Evolutionary conservation across 2,888 invertebrate species (phyloP).

Genomic region (Aleiodes alternator): DNA sequence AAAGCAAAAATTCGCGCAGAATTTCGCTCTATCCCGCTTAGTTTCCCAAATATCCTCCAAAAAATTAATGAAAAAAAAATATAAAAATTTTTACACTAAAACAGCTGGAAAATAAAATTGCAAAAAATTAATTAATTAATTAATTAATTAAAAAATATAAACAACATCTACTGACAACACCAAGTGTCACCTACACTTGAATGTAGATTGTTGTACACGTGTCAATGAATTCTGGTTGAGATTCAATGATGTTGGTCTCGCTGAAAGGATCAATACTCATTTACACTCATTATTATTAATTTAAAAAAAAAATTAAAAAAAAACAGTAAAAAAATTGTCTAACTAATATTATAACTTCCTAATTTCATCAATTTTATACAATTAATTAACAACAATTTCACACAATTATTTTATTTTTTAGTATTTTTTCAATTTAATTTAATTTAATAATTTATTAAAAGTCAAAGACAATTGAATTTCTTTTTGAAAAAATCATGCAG

Average conservation of each 20-base stretch:
- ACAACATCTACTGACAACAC: conserved; percentile 53
- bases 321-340: background rate
- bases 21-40: no score
- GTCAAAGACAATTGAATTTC: conserved; percentile 53
- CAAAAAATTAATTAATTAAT: no score
- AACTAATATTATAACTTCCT: background rate
- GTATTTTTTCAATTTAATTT: conserved; percentile 52
- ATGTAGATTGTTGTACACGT: conserved; percentile 88
- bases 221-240: conserved; percentile 93
- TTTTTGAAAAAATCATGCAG: background rate
- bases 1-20: no score
- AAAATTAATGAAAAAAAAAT: conserved; percentile 44
- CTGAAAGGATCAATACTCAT: conserved; percentile 79
- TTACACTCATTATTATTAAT: conserved; percentile 4
- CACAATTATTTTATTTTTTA: conserved; percentile 8
- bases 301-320: background rate
- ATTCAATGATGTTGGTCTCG: conserved; percentile 98
- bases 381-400: background rate
- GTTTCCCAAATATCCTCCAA: no score
- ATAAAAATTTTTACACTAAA: background rate
- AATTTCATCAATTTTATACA: background rate
- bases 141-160: background rate
- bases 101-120: no score
- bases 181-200: conserved; percentile 87
- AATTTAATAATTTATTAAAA: conserved; percentile 45